Evolutionary conservation across 2,113 vertebrate genomes (phyloP), one percentile per base, ranked within the genome.

Genomic region (Marmota monax): DNA sequence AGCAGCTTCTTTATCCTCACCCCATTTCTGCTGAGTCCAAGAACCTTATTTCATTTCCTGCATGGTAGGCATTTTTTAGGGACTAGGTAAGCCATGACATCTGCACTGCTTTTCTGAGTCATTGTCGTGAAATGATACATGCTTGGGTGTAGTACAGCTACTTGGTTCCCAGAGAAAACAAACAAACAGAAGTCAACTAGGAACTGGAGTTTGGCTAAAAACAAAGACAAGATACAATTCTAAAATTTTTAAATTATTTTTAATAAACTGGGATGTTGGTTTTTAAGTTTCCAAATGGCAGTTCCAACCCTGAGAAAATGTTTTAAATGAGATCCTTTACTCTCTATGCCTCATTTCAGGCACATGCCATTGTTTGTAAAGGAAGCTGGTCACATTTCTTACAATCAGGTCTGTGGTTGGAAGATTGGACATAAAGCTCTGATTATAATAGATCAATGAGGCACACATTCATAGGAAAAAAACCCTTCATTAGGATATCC

Each of bases 61-160:
- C 98, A 93, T 98, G 98, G 98, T 98, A 98, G 98, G 98, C 98
- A 98, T 98, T 98, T 98, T 98, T 98, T 97, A 97, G 96, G 98
- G 98, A 98, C 90, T 80, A 97, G 97, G 94, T 95, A 98, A 98
- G 96, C 96, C 96, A 73, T 98, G 98, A 98, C 98, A 97, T 98
- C 98, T 98, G 98, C 74, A 85, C 97, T 96, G 98, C 97, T 97
- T 84, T 63, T 98, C 97, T 98, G 98, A 98, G 98, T 98, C 98
- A 99, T 90, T 98, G 97, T 97, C 85, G 74, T 93, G 97, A 98
- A 97, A 98, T 98, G 97, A 98, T 96, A 95, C 95, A 95, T 5
- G 63, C 90, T 96, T 93, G 96, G 96, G 97, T 97, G 94, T 95
- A 97, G 95, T 90, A 42, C 89, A 93, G 92, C 96, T 77, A 96